Percentiles rank a stretch among this genome's conserved stretches.
These are phyloP conservation scores for Cichladusa arquata DNA, from an alignment of 2,113 vertebrate species.

Conservation along the genomic window DNA sequence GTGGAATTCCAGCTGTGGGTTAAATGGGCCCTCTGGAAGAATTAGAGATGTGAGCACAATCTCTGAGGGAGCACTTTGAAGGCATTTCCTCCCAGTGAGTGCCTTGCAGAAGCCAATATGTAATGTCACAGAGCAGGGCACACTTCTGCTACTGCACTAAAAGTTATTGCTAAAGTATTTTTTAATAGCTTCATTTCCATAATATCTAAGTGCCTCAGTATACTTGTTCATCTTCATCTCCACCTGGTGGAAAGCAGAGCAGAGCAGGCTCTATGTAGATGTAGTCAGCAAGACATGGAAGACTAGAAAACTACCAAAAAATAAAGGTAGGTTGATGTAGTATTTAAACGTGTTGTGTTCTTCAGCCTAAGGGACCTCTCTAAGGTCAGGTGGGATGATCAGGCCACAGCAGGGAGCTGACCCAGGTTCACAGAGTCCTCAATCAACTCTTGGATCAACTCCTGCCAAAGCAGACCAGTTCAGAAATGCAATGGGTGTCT, in stretches of 20 bases:
- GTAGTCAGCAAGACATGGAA: rapidly evolving
- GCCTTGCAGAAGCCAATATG: neutral
- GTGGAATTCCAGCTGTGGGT: neutral
- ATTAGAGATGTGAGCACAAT: neutral
- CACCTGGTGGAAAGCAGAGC: neutral
- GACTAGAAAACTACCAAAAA: neutral
- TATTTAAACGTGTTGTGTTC: neutral
- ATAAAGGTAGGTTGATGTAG: neutral
- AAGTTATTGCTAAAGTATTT: neutral
- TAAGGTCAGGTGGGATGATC: neutral
- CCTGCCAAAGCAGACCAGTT: neutral
- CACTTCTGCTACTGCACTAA: neutral
- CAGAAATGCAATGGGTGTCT: neutral
- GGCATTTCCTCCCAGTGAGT: neutral
- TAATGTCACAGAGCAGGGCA: neutral
- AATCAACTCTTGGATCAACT: neutral
- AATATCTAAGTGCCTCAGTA: neutral
- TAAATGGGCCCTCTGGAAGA: neutral
- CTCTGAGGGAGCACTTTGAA: neutral
- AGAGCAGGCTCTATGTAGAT: neutral
- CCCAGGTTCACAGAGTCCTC: neutral
- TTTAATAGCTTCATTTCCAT: neutral
- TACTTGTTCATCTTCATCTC: neutral
- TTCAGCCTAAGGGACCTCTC: neutral
- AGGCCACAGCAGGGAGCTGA: neutral